Evolutionary conservation across 2,888 invertebrate species (phyloP).

Genomic region (Polydrusus cervinus): DNA sequence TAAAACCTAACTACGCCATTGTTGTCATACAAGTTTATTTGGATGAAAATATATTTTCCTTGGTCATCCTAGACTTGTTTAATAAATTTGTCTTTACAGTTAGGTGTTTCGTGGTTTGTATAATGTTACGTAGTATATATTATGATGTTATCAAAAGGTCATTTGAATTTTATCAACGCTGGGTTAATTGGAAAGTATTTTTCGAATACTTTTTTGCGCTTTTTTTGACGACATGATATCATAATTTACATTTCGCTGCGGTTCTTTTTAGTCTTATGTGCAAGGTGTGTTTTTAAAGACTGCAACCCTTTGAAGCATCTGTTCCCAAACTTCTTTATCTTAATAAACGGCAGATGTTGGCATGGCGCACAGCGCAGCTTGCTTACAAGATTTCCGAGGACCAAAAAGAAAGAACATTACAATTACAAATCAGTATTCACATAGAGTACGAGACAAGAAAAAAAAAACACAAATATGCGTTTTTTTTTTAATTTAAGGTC

Average conservation of each 20-base stretch:
- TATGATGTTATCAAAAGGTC: not conserved
- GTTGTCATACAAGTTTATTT: slow-evolving; percentile 14
- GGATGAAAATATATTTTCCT: slow-evolving; percentile 47
- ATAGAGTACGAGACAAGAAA: not conserved
- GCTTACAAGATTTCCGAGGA: slow-evolving; percentile 17
- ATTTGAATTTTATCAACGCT: too few species aligned
- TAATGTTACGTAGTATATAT: not conserved
- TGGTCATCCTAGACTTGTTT: slow-evolving; percentile 43
- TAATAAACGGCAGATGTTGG: slow-evolving; percentile 10
- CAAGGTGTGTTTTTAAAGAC: slow-evolving; percentile 1
- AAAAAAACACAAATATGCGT: too few species aligned
- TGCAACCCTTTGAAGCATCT: not conserved
- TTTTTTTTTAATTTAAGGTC: too few species aligned
- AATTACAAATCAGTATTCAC: not conserved
- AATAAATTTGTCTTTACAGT: slow-evolving; percentile 32
- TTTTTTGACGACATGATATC: too few species aligned
- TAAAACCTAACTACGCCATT: not conserved
- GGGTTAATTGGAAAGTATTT: too few species aligned
- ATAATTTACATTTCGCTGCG: not conserved
- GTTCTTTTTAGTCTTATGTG: not conserved
- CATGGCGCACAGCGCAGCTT: slow-evolving; percentile 1
- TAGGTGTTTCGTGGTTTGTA: slow-evolving; percentile 32
- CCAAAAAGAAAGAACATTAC: not conserved
- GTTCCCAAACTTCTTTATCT: slow-evolving; percentile 8
- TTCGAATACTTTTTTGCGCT: too few species aligned